These are phyloP conservation scores for Periplaneta americana DNA, from an alignment of 1,140 invertebrate genomes.

Conservation along the genomic window DNA sequence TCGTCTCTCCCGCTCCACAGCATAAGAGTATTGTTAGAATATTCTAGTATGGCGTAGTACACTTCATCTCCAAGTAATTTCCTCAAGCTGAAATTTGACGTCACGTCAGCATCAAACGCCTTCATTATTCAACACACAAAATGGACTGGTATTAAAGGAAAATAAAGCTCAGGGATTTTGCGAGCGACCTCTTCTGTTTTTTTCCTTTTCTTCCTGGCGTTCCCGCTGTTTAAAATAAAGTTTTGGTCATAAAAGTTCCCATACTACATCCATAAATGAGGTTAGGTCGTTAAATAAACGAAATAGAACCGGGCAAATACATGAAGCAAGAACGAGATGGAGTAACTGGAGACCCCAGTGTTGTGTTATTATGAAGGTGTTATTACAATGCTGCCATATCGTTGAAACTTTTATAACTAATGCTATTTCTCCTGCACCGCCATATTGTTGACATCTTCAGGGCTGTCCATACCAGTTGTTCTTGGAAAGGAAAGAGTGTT, in stretches of 20 bases:
- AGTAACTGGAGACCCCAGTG: neutral
- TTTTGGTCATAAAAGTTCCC: neutral
- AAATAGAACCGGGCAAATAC: neutral
- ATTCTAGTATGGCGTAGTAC: neutral
- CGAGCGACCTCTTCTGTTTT: neutral
- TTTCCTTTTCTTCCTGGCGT: neutral
- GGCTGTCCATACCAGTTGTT: neutral
- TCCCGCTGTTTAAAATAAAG: neutral
- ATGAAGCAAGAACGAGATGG: neutral
- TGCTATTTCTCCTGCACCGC: neutral
- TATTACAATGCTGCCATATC: neutral
- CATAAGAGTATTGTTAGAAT: neutral
- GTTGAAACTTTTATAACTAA: neutral
- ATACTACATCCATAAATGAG: neutral
- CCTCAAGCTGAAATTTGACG: neutral
- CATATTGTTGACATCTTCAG: neutral
- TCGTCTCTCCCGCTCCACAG: no score
- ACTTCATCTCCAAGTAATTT: neutral
- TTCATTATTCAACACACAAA: neutral
- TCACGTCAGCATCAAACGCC: neutral
- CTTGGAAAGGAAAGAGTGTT: no score
- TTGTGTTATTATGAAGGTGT: neutral
- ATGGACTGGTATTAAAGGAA: neutral
- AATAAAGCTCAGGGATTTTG: neutral
- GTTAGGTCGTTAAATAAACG: neutral